A percentile compares a stretch with the other conserved stretches of the same genome.
Evolutionary conservation across 2,888 invertebrate species (phyloP).

Genomic region (Bimastos eiseni): DNA sequence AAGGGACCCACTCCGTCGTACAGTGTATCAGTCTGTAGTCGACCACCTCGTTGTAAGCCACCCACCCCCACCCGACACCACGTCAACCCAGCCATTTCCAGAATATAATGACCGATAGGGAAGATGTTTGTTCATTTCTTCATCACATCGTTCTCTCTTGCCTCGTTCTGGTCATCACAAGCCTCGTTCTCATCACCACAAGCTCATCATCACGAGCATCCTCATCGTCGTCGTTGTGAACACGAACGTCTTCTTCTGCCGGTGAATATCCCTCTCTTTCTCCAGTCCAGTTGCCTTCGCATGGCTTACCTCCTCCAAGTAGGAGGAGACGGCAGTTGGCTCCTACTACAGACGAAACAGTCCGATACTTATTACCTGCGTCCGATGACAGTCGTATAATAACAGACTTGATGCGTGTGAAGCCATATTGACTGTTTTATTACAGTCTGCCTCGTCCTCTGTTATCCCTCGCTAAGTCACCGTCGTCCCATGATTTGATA

Average conservation of each 20-base stretch:
- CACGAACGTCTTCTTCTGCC: not conserved
- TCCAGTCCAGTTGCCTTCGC: not conserved
- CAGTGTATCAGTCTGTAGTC: not conserved
- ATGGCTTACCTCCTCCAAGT: not conserved
- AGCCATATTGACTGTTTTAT: constrained; percentile 6
- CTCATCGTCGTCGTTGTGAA: not conserved
- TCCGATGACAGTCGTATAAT: constrained; percentile 4
- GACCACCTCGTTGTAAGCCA: not conserved
- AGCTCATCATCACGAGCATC: not conserved
- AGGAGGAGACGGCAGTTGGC: too few species aligned
- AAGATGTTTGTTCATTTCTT: constrained; percentile 5
- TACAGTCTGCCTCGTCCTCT: not conserved
- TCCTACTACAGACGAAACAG: not conserved
- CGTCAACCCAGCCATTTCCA: too few species aligned
- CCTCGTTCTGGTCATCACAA: not conserved
- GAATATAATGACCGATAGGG: not conserved
- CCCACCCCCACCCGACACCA: too few species aligned
- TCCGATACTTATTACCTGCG: not conserved
- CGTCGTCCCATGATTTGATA: not conserved
- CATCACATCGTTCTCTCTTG: not conserved
- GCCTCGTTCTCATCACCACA: not conserved
- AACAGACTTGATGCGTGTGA: not conserved
- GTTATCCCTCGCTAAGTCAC: not conserved
- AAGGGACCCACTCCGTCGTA: too few species aligned
- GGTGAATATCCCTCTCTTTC: not conserved